These are phyloP conservation scores for Oncorhynchus gorbuscha DNA, from an alignment of 2,113 vertebrate genomes.

Conservation along the genomic window DNA sequence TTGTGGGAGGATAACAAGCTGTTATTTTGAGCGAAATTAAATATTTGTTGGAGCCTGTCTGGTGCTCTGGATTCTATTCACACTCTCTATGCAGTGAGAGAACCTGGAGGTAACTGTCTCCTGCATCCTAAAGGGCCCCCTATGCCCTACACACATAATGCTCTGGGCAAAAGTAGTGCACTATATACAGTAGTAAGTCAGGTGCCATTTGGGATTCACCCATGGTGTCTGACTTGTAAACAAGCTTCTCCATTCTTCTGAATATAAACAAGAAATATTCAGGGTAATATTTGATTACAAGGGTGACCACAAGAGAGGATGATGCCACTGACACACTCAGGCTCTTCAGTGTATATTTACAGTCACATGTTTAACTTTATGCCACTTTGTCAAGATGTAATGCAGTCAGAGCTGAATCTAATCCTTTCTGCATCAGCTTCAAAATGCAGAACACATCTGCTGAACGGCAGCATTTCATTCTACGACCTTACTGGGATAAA, in stretches of 20 bases:
- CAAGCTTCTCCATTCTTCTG: neutral
- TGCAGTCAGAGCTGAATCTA: neutral
- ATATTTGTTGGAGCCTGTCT: neutral
- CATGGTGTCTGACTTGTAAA: neutral
- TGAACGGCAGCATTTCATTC: constrained; percentile 4
- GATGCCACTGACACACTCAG: neutral
- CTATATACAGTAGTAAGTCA: neutral
- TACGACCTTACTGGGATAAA: constrained; percentile 11
- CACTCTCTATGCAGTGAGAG: neutral
- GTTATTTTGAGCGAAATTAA: neutral
- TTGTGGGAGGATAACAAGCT: neutral
- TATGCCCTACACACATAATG: no score
- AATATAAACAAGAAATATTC: neutral
- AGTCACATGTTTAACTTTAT: no score
- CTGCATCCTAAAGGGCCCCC: no score
- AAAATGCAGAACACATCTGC: neutral
- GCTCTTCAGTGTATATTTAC: neutral
- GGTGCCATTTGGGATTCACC: no score
- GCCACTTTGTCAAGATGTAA: neutral
- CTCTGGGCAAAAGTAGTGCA: no score
- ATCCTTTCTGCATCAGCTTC: constrained; percentile 11
- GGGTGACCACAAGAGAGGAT: neutral
- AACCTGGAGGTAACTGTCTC: neutral
- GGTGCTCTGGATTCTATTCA: neutral
- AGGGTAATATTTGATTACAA: neutral